Percentiles rank a stretch among this genome's conserved stretches.
phyloP scores from a whole-genome alignment of 2,113 vertebrate species.

The Sprattus sprattus region DNA sequence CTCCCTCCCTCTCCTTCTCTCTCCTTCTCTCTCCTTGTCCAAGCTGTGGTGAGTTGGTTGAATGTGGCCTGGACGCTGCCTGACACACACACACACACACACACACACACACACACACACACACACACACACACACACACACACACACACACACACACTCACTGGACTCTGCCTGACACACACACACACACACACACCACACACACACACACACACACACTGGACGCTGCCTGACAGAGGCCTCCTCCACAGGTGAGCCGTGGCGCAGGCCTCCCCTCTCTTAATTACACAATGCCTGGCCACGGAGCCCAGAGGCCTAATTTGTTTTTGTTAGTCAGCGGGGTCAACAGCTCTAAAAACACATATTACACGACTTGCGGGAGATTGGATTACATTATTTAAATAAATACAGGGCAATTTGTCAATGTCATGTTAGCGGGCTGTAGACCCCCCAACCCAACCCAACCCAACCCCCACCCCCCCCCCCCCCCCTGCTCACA shows the following conservation, averaged over 20 bases:
- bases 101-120: slow-evolving; percentile 8
- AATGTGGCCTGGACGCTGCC: background rate
- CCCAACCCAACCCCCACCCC: slow-evolving; percentile 36
- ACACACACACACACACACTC: too few relatives aligned
- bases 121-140: too few relatives aligned
- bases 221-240: background rate
- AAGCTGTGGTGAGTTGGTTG: background rate
- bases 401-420: slow-evolving; percentile 97
- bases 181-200: too few relatives aligned
- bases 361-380: slow-evolving; percentile 83
- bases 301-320: slow-evolving; percentile 72
- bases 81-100: slow-evolving; percentile 12
- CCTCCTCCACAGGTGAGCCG: slow-evolving; percentile 40
- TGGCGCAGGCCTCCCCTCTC: slow-evolving; percentile 26
- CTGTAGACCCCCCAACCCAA: slow-evolving; percentile 64
- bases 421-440: slow-evolving; percentile 90
- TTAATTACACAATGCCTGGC: slow-evolving; percentile 59
- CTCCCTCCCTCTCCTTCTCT: background rate
- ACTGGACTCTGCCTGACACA: too few relatives aligned
- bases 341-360: slow-evolving; percentile 83
- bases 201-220: too few relatives aligned
- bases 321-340: slow-evolving; percentile 85
- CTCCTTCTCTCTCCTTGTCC: too few relatives aligned
- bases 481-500: slow-evolving; percentile 66
- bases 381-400: slow-evolving; percentile 90